Conservation (phyloP, 2,113 vertebrate species). For the Planiliza haematocheilus region DNA sequence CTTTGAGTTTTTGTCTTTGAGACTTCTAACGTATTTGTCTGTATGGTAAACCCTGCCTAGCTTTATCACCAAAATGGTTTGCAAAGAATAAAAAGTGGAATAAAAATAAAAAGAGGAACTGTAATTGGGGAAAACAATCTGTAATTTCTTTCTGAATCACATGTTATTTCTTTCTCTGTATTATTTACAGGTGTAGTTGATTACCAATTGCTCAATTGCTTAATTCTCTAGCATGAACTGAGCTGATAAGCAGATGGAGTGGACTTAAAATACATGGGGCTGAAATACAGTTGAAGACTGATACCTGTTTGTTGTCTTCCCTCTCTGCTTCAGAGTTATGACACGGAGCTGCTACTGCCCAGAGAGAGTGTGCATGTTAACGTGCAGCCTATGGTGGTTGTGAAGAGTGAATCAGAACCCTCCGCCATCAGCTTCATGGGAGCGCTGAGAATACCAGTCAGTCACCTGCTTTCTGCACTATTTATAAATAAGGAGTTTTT, state of each 20-base stretch:
- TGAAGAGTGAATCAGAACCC: constrained; percentile 81
- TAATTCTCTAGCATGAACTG: too few species aligned
- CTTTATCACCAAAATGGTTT: neutral
- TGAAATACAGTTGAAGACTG: too few species aligned
- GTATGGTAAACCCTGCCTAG: neutral
- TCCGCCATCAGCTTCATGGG: constrained; percentile 93
- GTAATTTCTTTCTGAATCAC: too few species aligned
- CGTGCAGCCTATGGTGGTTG: constrained; percentile 76
- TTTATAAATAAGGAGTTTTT: neutral
- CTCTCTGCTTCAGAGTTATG: constrained; percentile 68
- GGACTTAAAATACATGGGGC: neutral
- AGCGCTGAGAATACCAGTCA: constrained; percentile 91
- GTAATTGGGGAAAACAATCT: neutral
- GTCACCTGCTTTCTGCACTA: constrained; percentile 41
- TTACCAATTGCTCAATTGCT: too few species aligned
- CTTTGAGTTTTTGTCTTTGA: too few species aligned
- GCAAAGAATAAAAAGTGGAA: too few species aligned
- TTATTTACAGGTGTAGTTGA: too few species aligned
- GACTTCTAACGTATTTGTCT: neutral
- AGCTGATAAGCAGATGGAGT: neutral
- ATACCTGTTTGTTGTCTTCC: neutral
- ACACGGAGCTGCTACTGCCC: constrained; percentile 79
- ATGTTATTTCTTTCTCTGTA: too few species aligned
- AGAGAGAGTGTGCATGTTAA: constrained; percentile 67
- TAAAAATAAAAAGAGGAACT: too few species aligned